phyloP scores from a whole-genome alignment of 2,888 invertebrate genomes.

The Archips xylosteana region DNA sequence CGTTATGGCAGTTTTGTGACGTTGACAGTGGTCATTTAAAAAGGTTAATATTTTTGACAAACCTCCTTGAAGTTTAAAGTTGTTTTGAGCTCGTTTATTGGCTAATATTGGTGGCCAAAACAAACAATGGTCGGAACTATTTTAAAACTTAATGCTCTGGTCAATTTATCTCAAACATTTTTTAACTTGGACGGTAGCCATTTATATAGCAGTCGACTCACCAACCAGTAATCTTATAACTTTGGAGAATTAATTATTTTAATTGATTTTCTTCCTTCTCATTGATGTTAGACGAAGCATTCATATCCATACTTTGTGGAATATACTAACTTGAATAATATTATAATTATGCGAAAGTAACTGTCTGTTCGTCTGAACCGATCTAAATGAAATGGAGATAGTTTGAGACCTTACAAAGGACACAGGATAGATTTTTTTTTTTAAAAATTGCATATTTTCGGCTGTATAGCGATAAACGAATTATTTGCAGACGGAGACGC shows the following conservation, averaged over 20 bases:
- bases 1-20: background rate
- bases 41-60: background rate
- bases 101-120: background rate
- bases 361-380: too few species aligned
- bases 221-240: background rate
- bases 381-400: too few species aligned
- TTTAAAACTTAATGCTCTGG: background rate
- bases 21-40: background rate
- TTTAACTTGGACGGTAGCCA: background rate
- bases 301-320: too few species aligned
- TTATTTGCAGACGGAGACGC: too few species aligned
- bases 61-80: background rate
- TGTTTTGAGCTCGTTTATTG: background rate
- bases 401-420: too few species aligned
- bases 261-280: too few species aligned
- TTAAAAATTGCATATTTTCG: too few species aligned
- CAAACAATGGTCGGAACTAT: background rate
- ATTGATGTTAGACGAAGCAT: too few species aligned
- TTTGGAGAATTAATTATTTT: background rate
- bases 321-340: too few species aligned
- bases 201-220: background rate
- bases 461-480: too few species aligned
- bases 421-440: too few species aligned
- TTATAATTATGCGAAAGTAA: too few species aligned
- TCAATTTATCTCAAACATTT: background rate